Conservation (phyloP, 2,888 invertebrate species). For the Sinhomidia bicolor region DNA sequence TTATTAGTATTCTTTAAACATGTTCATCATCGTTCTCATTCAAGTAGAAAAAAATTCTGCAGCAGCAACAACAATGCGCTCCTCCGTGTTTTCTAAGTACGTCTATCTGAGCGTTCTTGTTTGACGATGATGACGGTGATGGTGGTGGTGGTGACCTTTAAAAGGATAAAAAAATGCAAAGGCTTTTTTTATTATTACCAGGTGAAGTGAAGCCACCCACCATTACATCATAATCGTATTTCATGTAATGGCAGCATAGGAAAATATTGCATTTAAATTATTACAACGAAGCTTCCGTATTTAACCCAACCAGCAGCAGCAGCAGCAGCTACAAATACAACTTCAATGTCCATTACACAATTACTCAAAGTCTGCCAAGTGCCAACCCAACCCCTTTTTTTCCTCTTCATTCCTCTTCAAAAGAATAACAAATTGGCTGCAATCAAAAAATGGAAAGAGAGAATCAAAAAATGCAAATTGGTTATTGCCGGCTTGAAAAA, state of each 20-base stretch:
- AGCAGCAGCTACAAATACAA: neutral
- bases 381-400: slow-evolving; percentile 38
- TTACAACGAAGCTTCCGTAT: slow-evolving; percentile 47
- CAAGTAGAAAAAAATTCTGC: slow-evolving; percentile 36
- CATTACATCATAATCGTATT: slow-evolving; percentile 53
- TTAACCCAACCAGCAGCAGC: neutral
- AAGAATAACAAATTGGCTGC: slow-evolving; percentile 30
- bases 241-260: slow-evolving; percentile 28
- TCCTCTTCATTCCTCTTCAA: neutral
- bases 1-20: neutral
- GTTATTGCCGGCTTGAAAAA: slow-evolving; percentile 17
- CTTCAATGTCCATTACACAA: slow-evolving; percentile 33
- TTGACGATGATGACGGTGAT: no score
- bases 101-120: neutral
- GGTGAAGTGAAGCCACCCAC: slow-evolving; percentile 54
- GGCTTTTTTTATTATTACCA: neutral
- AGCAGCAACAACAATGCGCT: neutral
- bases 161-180: neutral
- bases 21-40: slow-evolving; percentile 56
- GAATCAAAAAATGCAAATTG: slow-evolving; percentile 59
- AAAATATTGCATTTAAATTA: slow-evolving; percentile 14
- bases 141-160: slow-evolving; percentile 60
- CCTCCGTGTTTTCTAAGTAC: neutral
- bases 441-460: slow-evolving; percentile 35
- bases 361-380: slow-evolving; percentile 47